Conservation (phyloP, 2,113 vertebrate genomes). For the Glaucidium brasilianum region DNA sequence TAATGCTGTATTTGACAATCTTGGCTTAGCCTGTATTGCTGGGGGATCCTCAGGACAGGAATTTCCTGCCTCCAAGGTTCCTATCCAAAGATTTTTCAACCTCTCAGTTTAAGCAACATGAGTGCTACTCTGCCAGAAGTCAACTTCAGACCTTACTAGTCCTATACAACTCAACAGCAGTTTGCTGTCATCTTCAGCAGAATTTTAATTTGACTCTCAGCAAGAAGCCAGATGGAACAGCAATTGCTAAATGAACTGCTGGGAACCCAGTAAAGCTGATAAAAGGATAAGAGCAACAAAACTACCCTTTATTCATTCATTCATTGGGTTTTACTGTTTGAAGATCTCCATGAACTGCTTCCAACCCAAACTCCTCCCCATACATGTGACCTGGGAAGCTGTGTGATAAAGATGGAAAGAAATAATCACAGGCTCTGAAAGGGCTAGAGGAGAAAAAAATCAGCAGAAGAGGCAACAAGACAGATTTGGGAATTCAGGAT, state of each 20-base stretch:
- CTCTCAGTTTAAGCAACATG: not conserved
- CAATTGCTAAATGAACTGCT: not conserved
- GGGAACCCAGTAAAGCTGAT: not conserved
- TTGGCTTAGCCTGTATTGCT: not conserved
- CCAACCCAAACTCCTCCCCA: not conserved
- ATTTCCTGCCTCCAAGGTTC: not conserved
- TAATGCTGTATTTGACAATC: not conserved
- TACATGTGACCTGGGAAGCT: not conserved
- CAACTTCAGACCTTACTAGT: not conserved
- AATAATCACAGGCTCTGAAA: not conserved
- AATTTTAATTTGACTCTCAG: not conserved
- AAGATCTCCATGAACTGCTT: not conserved
- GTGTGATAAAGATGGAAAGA: not conserved
- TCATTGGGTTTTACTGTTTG: not conserved
- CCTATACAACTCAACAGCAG: not conserved
- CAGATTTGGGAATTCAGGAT: not conserved
- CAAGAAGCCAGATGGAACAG: not conserved
- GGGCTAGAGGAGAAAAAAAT: not conserved
- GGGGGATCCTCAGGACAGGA: not conserved
- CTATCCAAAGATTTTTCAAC: not conserved
- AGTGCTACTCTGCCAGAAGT: not conserved
- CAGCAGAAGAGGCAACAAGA: not conserved
- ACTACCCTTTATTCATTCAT: conserved; percentile 49
- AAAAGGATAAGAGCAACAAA: conserved; percentile 50
- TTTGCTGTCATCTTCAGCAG: not conserved